Conservation (phyloP, 2,888 invertebrate genomes). For the Beris chalybata region DNA sequence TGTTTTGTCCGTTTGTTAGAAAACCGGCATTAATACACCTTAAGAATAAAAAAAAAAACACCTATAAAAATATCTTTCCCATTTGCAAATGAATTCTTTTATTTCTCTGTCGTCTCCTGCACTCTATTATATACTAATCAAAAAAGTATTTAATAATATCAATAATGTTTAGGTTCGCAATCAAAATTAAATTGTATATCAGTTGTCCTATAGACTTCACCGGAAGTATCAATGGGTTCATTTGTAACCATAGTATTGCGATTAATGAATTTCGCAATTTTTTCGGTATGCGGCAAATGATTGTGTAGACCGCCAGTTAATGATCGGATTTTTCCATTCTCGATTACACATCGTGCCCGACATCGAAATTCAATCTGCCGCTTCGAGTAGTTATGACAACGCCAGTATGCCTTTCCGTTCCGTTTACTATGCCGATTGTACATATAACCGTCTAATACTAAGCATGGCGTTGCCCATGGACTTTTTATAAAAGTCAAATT, state of each 20-base stretch:
- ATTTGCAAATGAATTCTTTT: no score
- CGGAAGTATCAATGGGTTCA: not conserved
- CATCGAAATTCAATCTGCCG: constrained; percentile 52
- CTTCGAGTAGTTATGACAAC: constrained; percentile 57
- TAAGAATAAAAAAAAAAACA: no score
- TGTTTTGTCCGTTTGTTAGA: no score
- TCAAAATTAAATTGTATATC: constrained; percentile 15
- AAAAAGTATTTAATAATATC: not conserved
- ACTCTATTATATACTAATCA: no score
- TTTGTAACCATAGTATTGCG: constrained; percentile 43
- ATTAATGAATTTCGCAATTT: constrained; percentile 53
- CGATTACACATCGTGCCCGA: constrained; percentile 55
- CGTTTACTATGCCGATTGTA: constrained; percentile 57
- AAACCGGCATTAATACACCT: no score
- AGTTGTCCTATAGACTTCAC: not conserved
- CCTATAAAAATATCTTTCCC: no score
- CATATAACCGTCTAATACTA: constrained; percentile 53
- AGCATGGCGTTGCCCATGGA: constrained; percentile 56
- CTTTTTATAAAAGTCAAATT: constrained; percentile 53
- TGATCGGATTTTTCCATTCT: constrained; percentile 52
- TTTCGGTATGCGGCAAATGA: constrained; percentile 54
- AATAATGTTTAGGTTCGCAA: not conserved
- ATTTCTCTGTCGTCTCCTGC: no score
- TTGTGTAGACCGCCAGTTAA: constrained; percentile 55
- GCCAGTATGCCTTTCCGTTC: constrained; percentile 55